A percentile compares a stretch with the other conserved stretches of the same genome.
These are phyloP conservation scores for Corythornis madagascariensis DNA, from an alignment of 2,113 vertebrate genomes.

Conservation along the genomic window DNA sequence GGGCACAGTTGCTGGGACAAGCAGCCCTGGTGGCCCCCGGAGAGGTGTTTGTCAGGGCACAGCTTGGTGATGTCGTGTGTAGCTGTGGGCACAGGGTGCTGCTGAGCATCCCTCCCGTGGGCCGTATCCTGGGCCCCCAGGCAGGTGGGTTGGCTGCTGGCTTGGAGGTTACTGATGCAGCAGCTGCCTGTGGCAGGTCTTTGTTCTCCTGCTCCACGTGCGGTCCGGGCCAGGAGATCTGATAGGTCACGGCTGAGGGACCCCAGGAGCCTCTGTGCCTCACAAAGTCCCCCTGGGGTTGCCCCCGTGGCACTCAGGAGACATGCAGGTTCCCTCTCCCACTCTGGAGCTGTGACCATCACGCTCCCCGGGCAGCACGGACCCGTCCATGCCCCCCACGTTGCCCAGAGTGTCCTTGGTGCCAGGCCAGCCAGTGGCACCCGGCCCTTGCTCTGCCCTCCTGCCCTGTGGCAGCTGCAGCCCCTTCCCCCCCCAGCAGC, in stretches of 20 bases:
- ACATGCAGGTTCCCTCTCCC: not conserved
- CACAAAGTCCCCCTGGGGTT: not conserved
- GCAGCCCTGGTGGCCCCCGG: not conserved
- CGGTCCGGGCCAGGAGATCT: not conserved
- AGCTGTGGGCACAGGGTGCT: not conserved
- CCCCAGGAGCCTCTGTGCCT: not conserved
- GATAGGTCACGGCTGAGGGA: not conserved
- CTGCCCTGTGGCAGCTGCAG: not conserved
- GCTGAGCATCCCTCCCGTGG: not conserved
- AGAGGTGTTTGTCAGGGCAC: not conserved
- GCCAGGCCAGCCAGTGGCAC: not conserved
- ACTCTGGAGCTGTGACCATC: not conserved
- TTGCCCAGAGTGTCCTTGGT: fast-evolving
- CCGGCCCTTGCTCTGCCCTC: not conserved
- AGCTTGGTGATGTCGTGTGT: fast-evolving
- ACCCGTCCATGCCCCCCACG: fast-evolving
- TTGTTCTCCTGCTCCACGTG: not conserved
- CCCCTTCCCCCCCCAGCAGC: not conserved
- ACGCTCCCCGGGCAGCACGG: fast-evolving
- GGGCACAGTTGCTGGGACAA: not conserved
- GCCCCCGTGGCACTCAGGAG: not conserved
- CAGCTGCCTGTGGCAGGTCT: not conserved
- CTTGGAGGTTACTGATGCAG: not conserved
- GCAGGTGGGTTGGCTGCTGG: not conserved
- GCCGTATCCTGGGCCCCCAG: not conserved